Evolutionary conservation across 2,113 vertebrate genomes (phyloP), one percentile per base, ranked within the genome.

Genomic region (Bos javanicus): DNA sequence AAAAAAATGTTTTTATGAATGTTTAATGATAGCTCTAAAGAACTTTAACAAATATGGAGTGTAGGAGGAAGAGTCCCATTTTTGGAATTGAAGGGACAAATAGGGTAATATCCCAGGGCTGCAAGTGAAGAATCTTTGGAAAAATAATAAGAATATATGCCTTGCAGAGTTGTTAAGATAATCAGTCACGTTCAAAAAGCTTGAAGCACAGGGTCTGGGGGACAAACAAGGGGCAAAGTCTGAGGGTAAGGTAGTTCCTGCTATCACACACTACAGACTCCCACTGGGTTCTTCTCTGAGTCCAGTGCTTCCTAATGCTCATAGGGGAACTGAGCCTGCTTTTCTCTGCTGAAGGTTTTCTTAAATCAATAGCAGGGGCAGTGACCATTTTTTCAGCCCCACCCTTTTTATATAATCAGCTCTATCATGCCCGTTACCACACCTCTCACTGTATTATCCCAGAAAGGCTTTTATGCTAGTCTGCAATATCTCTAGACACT

Each of bases 21-120:
- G 74, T 94, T 97, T 97, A 96, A 93, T 97, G 90, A 97, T 87
- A 87, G 93, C 46, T 93, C 17, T 92, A 91, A 91, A 92, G 94
- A 78, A 94, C 60, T 95, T 86, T 82, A 80, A 96, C 81, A 90
- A 87, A 91, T 52, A 43, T 28, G 52, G 62, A 56, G 43, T 62
- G 16, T 52, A 57, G 28, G 80, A 39, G 52, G 28, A 76, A 94
- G 56, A 84, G 43, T 59, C 80, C 64, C 25, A 6, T 81, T 43
- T 96, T 90, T 33, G 30, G 56, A 94, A 87, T 90, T 86, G 89
- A 82, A 93, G 95, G 87, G n/a, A 91, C 93, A 81, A 87, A 84
- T 97, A 46, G 89, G 48, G n/a, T 91, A 94, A 91, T 86, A 90
- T 80, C 46, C 50, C 25, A 86, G 36, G 33, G 26, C 50, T 71